A percentile compares a stretch with the other conserved stretches of the same genome.
These are phyloP conservation scores for Drosophila tanythrix DNA, from an alignment of 2,888 invertebrate species.

Conservation along the genomic window DNA sequence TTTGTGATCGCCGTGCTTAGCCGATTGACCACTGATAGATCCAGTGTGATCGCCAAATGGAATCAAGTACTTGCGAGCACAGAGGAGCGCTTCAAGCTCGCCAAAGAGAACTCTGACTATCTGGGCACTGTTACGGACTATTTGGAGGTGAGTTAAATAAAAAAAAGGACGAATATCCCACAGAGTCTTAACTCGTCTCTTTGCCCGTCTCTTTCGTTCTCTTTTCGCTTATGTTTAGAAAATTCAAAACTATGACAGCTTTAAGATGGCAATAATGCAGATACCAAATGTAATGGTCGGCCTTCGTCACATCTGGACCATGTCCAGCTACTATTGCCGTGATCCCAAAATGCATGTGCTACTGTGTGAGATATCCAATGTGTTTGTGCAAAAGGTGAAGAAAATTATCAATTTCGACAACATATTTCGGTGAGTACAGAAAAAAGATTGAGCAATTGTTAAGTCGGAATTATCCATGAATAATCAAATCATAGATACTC, in stretches of 20 bases:
- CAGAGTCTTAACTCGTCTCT: neutral
- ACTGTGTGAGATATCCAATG: slow-evolving; percentile 93
- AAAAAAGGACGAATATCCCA: too few relatives aligned
- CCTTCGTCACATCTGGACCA: slow-evolving; percentile 95
- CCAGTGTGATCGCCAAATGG: slow-evolving; percentile 74
- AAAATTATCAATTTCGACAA: slow-evolving; percentile 89
- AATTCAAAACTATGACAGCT: slow-evolving; percentile 89
- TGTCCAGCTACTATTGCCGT: slow-evolving; percentile 93
- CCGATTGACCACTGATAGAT: slow-evolving; percentile 57
- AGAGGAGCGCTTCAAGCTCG: slow-evolving; percentile 75
- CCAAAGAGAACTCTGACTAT: slow-evolving; percentile 84
- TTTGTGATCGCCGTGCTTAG: slow-evolving; percentile 81
- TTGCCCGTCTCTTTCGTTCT: neutral
- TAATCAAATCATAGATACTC: slow-evolving; percentile 64
- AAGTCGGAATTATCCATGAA: too few relatives aligned
- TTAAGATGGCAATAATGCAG: slow-evolving; percentile 89
- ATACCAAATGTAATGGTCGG: slow-evolving; percentile 93
- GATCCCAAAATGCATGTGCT: slow-evolving; percentile 95
- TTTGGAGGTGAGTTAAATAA: slow-evolving; percentile 84
- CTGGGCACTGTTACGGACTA: slow-evolving; percentile 84
- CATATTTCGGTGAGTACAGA: slow-evolving; percentile 89
- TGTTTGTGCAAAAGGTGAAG: slow-evolving; percentile 91
- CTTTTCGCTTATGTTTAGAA: slow-evolving; percentile 85
- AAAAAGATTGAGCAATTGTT: neutral
- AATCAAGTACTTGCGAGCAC: slow-evolving; percentile 59